Evolutionary conservation across 1,140 invertebrate species (phyloP).

Genomic region (Lepidurus couesii): DNA sequence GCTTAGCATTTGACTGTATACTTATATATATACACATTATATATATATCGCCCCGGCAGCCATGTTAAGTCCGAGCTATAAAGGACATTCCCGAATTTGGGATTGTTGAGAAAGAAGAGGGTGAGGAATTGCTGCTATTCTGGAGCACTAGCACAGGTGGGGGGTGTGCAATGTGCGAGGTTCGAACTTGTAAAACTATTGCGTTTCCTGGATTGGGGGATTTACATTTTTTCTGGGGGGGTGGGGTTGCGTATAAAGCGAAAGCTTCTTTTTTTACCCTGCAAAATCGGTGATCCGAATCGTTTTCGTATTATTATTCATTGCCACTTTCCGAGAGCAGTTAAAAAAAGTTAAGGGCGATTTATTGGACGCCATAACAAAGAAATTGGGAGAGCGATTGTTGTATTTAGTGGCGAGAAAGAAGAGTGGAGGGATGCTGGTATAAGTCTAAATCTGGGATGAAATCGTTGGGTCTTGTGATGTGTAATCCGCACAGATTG

Average conservation of each 20-base stretch:
- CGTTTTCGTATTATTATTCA: slow-evolving; percentile 22
- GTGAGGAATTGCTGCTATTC: slow-evolving; percentile 18
- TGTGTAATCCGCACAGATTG: slow-evolving; percentile 6
- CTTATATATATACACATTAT: neutral
- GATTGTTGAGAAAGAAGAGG: slow-evolving; percentile 14
- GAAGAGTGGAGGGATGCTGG: neutral
- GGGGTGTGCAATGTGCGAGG: neutral
- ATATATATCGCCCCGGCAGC: neutral
- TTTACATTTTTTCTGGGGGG: neutral
- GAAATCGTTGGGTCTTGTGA: neutral
- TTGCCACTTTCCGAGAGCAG: slow-evolving; percentile 11
- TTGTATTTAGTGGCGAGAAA: slow-evolving; percentile 22
- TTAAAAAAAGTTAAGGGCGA: slow-evolving; percentile 14
- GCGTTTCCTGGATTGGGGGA: slow-evolving; percentile 9
- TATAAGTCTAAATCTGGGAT: neutral
- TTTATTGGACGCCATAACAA: neutral
- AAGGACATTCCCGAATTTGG: slow-evolving; percentile 14
- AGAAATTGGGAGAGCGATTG: slow-evolving; percentile 21
- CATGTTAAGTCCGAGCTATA: neutral
- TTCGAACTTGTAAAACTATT: neutral
- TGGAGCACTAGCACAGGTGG: slow-evolving; percentile 17
- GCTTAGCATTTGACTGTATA: slow-evolving; percentile 16
- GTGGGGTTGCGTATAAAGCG: neutral
- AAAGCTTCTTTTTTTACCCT: neutral
- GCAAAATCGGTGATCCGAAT: neutral